Conservation (phyloP, 2,888 invertebrate genomes). For the Drosophila merina region DNA sequence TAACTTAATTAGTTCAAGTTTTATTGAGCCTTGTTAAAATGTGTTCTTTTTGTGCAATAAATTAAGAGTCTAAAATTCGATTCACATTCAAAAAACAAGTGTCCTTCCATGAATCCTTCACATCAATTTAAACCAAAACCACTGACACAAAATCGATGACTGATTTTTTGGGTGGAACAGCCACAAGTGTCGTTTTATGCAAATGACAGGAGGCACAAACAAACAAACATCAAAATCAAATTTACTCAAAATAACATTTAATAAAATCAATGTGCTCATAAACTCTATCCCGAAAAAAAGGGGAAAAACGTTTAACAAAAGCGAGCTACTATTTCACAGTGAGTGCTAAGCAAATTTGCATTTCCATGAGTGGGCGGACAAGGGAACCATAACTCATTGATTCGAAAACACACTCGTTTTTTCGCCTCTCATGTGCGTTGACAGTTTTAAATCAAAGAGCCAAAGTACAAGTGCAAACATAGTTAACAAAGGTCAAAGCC, state of each 20-base stretch:
- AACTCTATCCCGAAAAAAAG: slow-evolving; percentile 10
- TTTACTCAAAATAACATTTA: slow-evolving; percentile 49
- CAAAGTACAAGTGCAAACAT: slow-evolving; percentile 63
- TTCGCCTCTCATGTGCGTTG: slow-evolving; percentile 18
- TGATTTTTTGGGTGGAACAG: slow-evolving; percentile 6
- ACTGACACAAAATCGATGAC: slow-evolving; percentile 28
- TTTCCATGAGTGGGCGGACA: slow-evolving; percentile 14
- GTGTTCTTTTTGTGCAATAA: slow-evolving; percentile 63
- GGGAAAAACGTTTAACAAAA: slow-evolving; percentile 22
- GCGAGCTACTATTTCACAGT: slow-evolving; percentile 9
- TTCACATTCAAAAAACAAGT: slow-evolving; percentile 13
- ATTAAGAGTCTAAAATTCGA: slow-evolving; percentile 54
- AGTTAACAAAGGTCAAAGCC: slow-evolving; percentile 60
- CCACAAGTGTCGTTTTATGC: slow-evolving; percentile 33
- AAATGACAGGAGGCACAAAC: slow-evolving; percentile 30
- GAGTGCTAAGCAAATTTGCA: slow-evolving; percentile 28
- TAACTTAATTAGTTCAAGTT: slow-evolving; percentile 63
- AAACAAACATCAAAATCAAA: slow-evolving; percentile 27
- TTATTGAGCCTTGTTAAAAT: slow-evolving; percentile 62
- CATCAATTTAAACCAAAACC: neutral
- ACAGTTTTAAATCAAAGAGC: slow-evolving; percentile 51
- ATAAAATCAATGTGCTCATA: slow-evolving; percentile 37
- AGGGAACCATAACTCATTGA: slow-evolving; percentile 17
- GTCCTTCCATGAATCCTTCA: neutral
- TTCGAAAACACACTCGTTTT: slow-evolving; percentile 5